Base-by-base conservation (phyloP, 2,888 invertebrate genomes). In the Empis stercorea region DNA sequence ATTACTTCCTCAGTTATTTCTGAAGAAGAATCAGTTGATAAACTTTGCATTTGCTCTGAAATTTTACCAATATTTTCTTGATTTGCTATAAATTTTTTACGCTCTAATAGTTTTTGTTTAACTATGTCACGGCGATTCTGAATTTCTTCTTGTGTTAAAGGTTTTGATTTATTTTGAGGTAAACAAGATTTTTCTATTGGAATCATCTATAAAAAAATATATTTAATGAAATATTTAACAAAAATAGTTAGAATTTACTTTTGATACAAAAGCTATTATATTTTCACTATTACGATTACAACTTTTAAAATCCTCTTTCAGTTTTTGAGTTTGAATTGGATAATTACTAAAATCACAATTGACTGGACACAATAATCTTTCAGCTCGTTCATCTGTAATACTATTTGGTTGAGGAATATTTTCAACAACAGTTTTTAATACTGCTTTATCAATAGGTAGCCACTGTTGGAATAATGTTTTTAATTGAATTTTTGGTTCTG, bases 391-490 rank as follows among this genome's bases (percentile, higher is more conserved):
- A 43, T 79, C 76, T 7, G 75, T 71, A 30, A 96, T 78, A 51
- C 80, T 73, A 56, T 79, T 73, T 0, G 96, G 94, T 2, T 87
- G 76, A 0, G 94, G 92, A n/a, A 95, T 74, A 61, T 84, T 78
- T 42, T 73, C 71, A 56, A 84, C 81, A 1, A 92, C 84, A 78
- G 87, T 87, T 54, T 83, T 76, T 13, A 96, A 71, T n/a, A 94
- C 81, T 17, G 84, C 80, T 36, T 71, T 70, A 7, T 94, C 84
- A 43, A 97, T 68, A 6, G 95, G 93, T 43, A 94, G 71, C 96
- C 96, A 97, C 59, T 87, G 85, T 36, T 82, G 81, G 65, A 87
- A 81, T 13, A 96, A 75, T 0, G 87, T 80, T 62, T 86, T 85
- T 0, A 95, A 72, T 61, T 87, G 85, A 1, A 81, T 73, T 64